Conservation (phyloP, 2,888 invertebrate genomes). For the Pachycephus smyrnensis region DNA sequence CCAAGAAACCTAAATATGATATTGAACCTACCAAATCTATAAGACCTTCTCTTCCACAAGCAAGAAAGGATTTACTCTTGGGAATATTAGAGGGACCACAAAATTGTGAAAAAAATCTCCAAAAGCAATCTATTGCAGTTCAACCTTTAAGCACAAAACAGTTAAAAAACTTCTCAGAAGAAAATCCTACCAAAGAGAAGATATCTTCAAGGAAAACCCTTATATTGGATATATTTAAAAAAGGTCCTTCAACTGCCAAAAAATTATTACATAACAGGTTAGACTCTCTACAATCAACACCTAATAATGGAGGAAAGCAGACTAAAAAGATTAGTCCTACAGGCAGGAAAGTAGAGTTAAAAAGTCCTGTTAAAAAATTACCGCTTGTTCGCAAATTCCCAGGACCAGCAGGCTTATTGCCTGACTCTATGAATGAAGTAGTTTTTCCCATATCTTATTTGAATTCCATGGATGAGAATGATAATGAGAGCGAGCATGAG, state of each 20-base stretch:
- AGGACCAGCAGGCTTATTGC: slow-evolving; percentile 68
- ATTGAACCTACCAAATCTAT: not conserved
- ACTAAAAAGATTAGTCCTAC: not conserved
- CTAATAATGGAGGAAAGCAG: not conserved
- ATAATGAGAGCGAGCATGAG: slow-evolving; percentile 27
- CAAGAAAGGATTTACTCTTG: not conserved
- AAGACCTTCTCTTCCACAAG: slow-evolving; percentile 18
- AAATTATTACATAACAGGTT: not conserved
- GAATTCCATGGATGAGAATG: slow-evolving; percentile 30
- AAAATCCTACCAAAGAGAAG: slow-evolving; percentile 19
- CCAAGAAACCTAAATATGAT: slow-evolving; percentile 22
- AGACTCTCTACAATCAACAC: not conserved
- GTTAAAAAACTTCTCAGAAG: slow-evolving; percentile 18
- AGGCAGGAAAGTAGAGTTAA: not conserved
- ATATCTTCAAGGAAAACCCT: slow-evolving; percentile 32
- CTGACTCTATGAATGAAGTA: slow-evolving; percentile 44
- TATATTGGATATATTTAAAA: slow-evolving; percentile 36
- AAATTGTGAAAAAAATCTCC: not conserved
- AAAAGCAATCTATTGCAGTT: not conserved
- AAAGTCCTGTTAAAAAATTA: slow-evolving; percentile 24
- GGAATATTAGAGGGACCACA: not conserved
- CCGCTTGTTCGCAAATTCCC: slow-evolving; percentile 65
- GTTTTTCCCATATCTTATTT: slow-evolving; percentile 23
- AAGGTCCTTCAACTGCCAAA: not conserved
- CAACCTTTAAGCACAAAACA: not conserved